A percentile compares a stretch with the other conserved stretches of the same genome.
These are phyloP conservation scores for Dusona sp. DNA, from an alignment of 2,888 invertebrate species.

Conservation along the genomic window DNA sequence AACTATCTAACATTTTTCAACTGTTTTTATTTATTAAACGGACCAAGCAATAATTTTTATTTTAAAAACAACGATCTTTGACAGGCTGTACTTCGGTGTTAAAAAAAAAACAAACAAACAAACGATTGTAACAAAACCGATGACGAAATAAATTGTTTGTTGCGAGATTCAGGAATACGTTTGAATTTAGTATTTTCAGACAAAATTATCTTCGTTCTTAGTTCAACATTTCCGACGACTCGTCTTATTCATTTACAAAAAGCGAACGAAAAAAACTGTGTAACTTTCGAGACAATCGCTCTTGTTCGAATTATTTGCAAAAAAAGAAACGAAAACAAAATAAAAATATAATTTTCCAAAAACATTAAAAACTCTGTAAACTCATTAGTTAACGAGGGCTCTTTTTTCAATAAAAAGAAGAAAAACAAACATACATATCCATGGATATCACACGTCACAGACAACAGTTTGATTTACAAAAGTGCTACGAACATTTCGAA, in stretches of 20 bases:
- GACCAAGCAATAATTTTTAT: neutral
- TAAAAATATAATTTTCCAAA: neutral
- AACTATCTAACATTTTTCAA: neutral
- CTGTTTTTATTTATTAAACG: conserved; percentile 5
- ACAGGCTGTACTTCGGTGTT: neutral
- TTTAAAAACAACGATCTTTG: neutral
- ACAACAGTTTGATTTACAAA: neutral
- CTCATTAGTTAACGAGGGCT: neutral
- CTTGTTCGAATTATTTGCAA: neutral
- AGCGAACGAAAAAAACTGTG: neutral
- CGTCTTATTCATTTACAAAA: too few species aligned
- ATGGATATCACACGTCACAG: neutral
- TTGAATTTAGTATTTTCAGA: neutral
- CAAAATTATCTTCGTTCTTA: neutral
- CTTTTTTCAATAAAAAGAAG: neutral
- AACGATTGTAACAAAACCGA: neutral
- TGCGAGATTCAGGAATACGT: neutral
- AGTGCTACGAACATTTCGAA: conserved; percentile 1
- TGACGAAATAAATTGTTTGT: neutral
- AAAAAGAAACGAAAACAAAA: conserved; percentile 1
- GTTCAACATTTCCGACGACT: too few species aligned
- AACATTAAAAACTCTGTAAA: neutral
- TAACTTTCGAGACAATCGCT: neutral
- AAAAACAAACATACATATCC: too few species aligned
- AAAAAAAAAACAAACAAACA: neutral